Evolutionary conservation across 2,797 vertebrate genomes (phyloP), one percentile per base, ranked within the genome.

Genomic region (Pseudotriccus pelzelni): DNA sequence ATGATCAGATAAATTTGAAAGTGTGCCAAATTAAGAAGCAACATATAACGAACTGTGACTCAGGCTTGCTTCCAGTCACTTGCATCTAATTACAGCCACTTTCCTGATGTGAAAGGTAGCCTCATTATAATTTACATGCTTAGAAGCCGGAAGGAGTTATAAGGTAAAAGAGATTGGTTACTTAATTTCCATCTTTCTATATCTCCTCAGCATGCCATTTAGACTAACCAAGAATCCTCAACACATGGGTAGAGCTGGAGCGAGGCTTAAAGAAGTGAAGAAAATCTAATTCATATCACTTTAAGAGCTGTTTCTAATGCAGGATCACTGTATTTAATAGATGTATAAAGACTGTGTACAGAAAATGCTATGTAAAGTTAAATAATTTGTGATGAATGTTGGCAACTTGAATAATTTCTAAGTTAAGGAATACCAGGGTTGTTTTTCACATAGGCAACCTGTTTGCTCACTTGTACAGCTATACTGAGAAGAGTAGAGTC

Each of bases 1-100:
- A 77, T 87, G 44, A 92, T 91, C 72, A 90, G 79, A 68, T 77
- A 84, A 75, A 86, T 79, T 47, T 95, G 84, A 84, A 87, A 79
- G 44, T 36, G 28, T 82, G 79, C 41, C 89, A 93, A 87, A 84
- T 69, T 55, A 83, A 70, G 67, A 84, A 72, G 58, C 47, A 77
- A 46, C 49, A 16, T 63, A 28, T 79, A 75, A 91, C 18, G 34
- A 84, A 44, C 49, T 83, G 41, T 83, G 85, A 93, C 58, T 93
- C 32, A 59, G 49, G 12, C 34, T 93, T 84, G 24, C 53, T 94
- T 87, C 73, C 75, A 86, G 41, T 88, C 77, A 83, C 75, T 93
- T 80, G 64, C 34, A 59, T 70, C 60, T 96, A 93, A 94, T 94
- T 93, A 93, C 66, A 87, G 46, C 23, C 53, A 55, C 53, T 89